phyloP scores from a whole-genome alignment of 2,797 vertebrate genomes.

The Paedocypris micromegethes region DNA sequence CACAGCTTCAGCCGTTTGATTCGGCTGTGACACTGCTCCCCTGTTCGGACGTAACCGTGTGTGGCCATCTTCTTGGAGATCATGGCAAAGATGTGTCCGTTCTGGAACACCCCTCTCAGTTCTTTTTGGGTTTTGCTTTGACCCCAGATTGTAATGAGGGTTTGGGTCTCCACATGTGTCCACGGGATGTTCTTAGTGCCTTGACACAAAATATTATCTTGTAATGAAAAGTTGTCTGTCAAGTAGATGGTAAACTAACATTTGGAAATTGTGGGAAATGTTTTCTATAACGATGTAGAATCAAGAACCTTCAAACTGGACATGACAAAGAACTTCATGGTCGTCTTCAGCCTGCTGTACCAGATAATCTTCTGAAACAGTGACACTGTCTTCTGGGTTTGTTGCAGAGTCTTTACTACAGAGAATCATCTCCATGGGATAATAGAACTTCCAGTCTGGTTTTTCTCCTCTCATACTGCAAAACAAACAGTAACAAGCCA shows the following conservation, averaged over 20 bases:
- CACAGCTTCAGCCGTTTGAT: conserved; percentile 63
- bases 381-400: conserved; percentile 51
- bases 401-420: conserved; percentile 29
- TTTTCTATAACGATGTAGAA: neutral
- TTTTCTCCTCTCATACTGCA: conserved; percentile 51
- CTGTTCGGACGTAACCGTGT: conserved; percentile 62
- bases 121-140: conserved; percentile 61
- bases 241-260: too few species aligned
- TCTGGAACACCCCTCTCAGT: conserved; percentile 59
- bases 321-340: conserved; percentile 54
- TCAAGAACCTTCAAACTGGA: conserved; percentile 45
- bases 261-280: neutral
- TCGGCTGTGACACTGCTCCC: conserved; percentile 68
- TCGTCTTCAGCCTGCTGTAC: conserved; percentile 39
- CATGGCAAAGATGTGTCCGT: conserved; percentile 58
- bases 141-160: conserved; percentile 66
- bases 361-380: conserved; percentile 54
- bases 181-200: conserved; percentile 63
- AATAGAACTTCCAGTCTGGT: conserved; percentile 61
- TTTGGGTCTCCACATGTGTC: conserved; percentile 65
- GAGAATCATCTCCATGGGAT: conserved; percentile 58
- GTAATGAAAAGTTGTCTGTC: too few species aligned
- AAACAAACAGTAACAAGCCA: conserved; percentile 2
- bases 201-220: conserved; percentile 17
- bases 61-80: conserved; percentile 62